Evolutionary conservation across 2,113 vertebrate genomes (phyloP).

Genomic region (Cercocebus atys): DNA sequence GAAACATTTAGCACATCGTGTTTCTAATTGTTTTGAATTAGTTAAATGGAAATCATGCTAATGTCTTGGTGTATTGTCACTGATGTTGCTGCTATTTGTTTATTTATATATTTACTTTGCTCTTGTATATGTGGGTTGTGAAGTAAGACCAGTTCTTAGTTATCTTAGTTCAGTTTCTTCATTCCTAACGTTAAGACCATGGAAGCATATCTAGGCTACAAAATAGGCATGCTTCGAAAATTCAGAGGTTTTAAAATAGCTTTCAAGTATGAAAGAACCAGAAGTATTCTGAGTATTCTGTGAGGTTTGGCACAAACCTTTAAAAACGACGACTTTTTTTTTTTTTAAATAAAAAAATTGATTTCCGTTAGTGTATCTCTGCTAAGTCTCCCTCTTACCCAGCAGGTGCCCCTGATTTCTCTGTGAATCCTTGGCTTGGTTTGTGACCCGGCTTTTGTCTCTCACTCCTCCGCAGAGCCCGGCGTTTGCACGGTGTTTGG

Average conservation of each 20-base stretch:
- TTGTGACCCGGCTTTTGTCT: conserved; percentile 84
- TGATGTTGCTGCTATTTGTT: not conserved
- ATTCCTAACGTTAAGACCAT: not conserved
- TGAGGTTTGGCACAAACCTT: not conserved
- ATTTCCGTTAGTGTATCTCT: not conserved
- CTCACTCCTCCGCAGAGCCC: conserved; percentile 90
- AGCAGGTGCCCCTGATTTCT: not conserved
- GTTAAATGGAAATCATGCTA: not conserved
- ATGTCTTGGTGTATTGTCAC: not conserved
- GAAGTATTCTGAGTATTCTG: not conserved
- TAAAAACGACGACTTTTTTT: not conserved
- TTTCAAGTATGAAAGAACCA: not conserved
- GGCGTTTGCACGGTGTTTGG: conserved; percentile 99
- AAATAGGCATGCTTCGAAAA: conserved; percentile 12
- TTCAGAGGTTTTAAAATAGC: not conserved
- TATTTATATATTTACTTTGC: not conserved
- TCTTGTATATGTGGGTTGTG: not conserved
- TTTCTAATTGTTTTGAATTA: not conserved
- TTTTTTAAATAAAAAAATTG: not conserved
- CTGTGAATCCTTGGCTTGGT: not conserved
- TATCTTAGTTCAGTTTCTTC: not conserved
- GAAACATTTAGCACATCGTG: not conserved
- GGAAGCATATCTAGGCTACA: not conserved
- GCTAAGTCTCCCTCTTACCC: not conserved
- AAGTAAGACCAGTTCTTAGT: not conserved